Conservation (phyloP, 1,140 invertebrate genomes). For the Papilio dardanus region DNA sequence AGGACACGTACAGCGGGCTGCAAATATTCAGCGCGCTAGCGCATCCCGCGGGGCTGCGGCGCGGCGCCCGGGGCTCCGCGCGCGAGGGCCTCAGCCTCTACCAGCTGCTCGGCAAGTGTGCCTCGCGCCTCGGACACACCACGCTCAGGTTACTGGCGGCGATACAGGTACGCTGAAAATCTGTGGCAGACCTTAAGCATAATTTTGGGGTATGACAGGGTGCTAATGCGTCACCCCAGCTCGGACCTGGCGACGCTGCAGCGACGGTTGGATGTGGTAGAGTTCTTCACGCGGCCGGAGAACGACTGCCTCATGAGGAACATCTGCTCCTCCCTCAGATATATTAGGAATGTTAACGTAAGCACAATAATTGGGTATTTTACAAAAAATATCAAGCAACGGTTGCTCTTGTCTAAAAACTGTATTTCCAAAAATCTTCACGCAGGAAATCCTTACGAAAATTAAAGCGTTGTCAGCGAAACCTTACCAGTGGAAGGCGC, state of each 20-base stretch:
- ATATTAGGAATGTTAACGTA: slow-evolving; percentile 73
- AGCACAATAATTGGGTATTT: slow-evolving; percentile 25
- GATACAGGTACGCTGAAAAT: too few relatives aligned
- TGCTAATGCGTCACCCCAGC: slow-evolving; percentile 65
- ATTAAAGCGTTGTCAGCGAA: slow-evolving; percentile 85
- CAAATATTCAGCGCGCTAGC: slow-evolving; percentile 88
- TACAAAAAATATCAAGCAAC: neutral
- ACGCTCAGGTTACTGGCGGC: slow-evolving; percentile 82
- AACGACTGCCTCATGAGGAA: slow-evolving; percentile 67
- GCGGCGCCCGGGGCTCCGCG: slow-evolving; percentile 80
- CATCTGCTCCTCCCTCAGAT: slow-evolving; percentile 66
- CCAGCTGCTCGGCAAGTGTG: slow-evolving; percentile 88
- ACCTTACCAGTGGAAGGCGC: slow-evolving; percentile 86
- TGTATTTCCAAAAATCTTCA: neutral
- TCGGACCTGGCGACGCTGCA: slow-evolving; percentile 56
- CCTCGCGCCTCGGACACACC: slow-evolving; percentile 84
- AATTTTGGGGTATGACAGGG: slow-evolving; percentile 45
- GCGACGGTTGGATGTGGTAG: slow-evolving; percentile 61
- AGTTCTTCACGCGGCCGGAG: slow-evolving; percentile 66
- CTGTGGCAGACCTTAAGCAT: too few relatives aligned
- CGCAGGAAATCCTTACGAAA: slow-evolving; percentile 82
- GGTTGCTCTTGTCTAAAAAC: neutral
- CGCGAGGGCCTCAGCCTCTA: slow-evolving; percentile 89
- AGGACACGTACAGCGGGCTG: slow-evolving; percentile 87
- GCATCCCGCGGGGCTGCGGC: slow-evolving; percentile 91